These are phyloP conservation scores for Cryptoblepharus egeriae DNA, from an alignment of 2,797 vertebrate genomes.

Conservation along the genomic window DNA sequence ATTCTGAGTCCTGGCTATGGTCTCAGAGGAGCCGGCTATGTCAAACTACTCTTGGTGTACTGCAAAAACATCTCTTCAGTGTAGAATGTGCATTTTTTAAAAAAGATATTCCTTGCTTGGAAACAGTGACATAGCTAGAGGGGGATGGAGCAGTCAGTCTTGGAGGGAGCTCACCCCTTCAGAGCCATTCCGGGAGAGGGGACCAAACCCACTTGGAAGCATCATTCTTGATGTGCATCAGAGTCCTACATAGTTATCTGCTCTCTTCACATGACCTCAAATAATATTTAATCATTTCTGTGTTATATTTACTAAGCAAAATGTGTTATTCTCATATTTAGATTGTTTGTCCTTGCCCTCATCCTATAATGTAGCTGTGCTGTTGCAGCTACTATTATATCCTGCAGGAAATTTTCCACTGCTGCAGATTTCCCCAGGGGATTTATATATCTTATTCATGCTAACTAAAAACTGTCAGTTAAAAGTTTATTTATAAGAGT, in stretches of 20 bases:
- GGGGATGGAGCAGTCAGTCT: too few relatives aligned
- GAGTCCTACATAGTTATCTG: background rate
- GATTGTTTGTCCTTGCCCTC: background rate
- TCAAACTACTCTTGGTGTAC: background rate
- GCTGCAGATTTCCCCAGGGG: too few relatives aligned
- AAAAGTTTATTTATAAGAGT: too few relatives aligned
- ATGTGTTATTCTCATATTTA: background rate
- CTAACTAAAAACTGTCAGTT: background rate
- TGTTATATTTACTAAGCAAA: background rate
- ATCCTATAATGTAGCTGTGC: background rate
- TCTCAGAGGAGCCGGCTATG: background rate
- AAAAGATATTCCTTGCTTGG: background rate
- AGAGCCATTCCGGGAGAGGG: too few relatives aligned
- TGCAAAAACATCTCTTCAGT: background rate
- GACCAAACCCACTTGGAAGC: too few relatives aligned
- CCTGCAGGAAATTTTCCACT: too few relatives aligned
- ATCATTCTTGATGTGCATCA: background rate
- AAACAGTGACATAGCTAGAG: too few relatives aligned
- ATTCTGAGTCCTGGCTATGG: background rate
- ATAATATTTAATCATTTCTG: background rate
- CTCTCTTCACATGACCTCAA: background rate
- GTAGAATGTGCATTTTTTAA: background rate
- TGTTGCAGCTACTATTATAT: too few relatives aligned
- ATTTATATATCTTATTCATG: too few relatives aligned
- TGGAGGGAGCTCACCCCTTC: too few relatives aligned